phyloP scores from a whole-genome alignment of 2,797 vertebrate species.

The Sitta carolinensis region DNA sequence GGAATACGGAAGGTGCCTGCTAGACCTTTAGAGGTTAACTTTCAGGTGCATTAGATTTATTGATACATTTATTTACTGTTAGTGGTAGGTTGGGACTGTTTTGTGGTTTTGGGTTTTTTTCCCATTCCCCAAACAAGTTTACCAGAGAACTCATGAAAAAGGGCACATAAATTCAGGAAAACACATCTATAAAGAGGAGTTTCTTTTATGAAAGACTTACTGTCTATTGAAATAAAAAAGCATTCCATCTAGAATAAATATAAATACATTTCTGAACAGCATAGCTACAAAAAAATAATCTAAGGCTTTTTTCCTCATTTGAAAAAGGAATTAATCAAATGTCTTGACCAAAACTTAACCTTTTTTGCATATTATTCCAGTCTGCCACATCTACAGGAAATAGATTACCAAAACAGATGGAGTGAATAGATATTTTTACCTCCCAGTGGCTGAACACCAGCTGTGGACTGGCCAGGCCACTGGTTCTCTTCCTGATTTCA shows the following conservation, averaged over 20 bases:
- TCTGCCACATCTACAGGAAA: constrained; percentile 25
- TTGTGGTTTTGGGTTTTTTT: not conserved
- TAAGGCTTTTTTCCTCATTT: not conserved
- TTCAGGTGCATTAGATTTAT: not conserved
- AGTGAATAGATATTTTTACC: constrained; percentile 75
- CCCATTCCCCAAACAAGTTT: not conserved
- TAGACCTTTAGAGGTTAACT: not conserved
- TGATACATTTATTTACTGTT: not conserved
- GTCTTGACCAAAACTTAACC: constrained; percentile 39
- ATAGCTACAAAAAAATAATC: not conserved
- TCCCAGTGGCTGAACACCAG: constrained; percentile 99
- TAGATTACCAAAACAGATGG: constrained; percentile 3
- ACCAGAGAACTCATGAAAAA: not conserved
- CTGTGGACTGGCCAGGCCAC: constrained; percentile 96
- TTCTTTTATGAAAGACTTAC: not conserved
- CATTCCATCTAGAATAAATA: not conserved
- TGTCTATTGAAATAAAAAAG: not conserved
- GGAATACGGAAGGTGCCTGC: not conserved
- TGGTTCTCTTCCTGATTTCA: constrained; percentile 94
- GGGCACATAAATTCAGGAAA: not conserved
- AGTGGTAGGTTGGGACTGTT: not conserved
- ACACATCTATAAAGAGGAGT: not conserved
- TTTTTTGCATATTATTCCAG: constrained; percentile 31
- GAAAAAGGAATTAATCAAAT: constrained; percentile 6
- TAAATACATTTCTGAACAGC: not conserved